Evolutionary conservation across 2,888 invertebrate species (phyloP), one percentile per base, ranked within the genome.

Genomic region (Branchellion lobata): DNA sequence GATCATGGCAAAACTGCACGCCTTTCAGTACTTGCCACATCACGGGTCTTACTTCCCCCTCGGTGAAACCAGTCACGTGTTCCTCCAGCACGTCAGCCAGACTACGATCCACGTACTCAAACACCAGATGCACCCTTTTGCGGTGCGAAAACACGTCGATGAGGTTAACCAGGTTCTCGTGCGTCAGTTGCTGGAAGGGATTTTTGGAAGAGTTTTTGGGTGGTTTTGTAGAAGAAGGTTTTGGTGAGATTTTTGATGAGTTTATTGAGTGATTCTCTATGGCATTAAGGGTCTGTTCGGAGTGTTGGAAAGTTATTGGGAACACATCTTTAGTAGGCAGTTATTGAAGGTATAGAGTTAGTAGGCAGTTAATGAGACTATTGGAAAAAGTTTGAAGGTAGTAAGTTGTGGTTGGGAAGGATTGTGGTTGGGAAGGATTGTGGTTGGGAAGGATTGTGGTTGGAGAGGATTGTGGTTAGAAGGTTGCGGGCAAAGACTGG

Each of bases 41-140:
- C 84, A 94, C 91, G 84, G 92, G 92, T 84, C 92, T 90, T 53
- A 92, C 91, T 1, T 90, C 90, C 79, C 92, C 91, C 84, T 92
- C 92, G 0, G 96, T 95, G 85, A 90, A 89, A 51, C 73, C 73
- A 88, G 91, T 0, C 96, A 47, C 95, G 89, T 95, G 93, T 85
- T 93, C 92, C 87, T 99, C 98, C 86, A 99, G 90, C 87, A 99
- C 97, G 85, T 96, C 94, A 78, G 99, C 90, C 80, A 99, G 94
- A 0, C 98, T 99, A 86, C 95, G 92, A 87, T 99, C 98, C 87
- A 99, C 98, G 89, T 93, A 98, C 89, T 99, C 98, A 89, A 99
- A 99, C 40, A 99, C 99, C 81, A 99, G 90, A 89, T 99, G 98
- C 75, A 99, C 90, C 86, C 86, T 83, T 81, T 87, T 87, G 83